These are phyloP conservation scores for Parasteatoda lunata DNA, from an alignment of 2,888 invertebrate species.

Conservation along the genomic window DNA sequence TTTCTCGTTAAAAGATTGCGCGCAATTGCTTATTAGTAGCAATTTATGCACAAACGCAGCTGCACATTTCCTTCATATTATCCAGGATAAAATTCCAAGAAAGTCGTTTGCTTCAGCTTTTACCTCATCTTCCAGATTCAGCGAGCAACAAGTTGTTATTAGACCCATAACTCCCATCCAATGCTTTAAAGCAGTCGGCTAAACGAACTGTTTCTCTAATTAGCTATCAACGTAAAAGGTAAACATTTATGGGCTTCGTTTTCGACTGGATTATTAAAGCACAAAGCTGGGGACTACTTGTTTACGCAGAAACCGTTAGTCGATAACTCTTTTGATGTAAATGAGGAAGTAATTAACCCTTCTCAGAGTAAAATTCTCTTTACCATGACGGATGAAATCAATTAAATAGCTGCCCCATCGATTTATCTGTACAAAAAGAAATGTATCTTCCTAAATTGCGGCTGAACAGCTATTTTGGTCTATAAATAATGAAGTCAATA, in stretches of 20 bases:
- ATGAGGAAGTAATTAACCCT: conserved; percentile 45
- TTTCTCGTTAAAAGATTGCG: conserved; percentile 5
- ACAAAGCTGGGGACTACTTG: conserved; percentile 6
- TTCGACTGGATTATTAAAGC: conserved; percentile 24
- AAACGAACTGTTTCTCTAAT: conserved; percentile 30
- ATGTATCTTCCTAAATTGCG: background rate
- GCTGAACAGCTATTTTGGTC: background rate
- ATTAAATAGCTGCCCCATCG: conserved; percentile 4
- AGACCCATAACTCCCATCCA: conserved; percentile 26
- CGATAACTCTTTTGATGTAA: conserved; percentile 56
- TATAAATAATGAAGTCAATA: background rate
- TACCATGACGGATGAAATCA: conserved; percentile 35
- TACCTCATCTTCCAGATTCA: background rate
- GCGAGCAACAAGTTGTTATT: conserved; percentile 38
- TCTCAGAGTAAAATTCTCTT: conserved; percentile 12
- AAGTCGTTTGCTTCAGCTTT: background rate
- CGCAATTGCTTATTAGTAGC: conserved; percentile 5
- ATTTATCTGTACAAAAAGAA: background rate
- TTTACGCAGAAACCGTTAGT: conserved; percentile 16
- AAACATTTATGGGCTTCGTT: conserved; percentile 31
- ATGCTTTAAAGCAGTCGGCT: conserved; percentile 13
- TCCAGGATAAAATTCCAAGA: background rate
- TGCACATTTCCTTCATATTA: background rate
- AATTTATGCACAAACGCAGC: background rate
- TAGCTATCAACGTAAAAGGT: conserved; percentile 12